Conservation (phyloP, 2,888 invertebrate species). For the Drosophila tanythrix region DNA sequence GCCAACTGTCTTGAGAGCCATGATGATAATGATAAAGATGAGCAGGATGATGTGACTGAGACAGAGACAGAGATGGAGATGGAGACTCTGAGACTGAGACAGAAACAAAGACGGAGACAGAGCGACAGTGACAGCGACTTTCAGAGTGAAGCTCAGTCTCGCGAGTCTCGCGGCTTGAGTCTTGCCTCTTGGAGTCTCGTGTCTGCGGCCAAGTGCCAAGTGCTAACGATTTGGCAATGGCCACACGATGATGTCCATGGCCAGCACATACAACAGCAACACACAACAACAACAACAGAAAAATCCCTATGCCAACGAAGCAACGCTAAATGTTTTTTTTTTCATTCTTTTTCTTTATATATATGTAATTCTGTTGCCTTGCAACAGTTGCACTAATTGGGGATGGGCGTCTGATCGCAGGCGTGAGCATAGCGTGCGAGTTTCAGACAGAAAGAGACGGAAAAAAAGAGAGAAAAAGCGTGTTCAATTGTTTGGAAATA, state of each 20-base stretch:
- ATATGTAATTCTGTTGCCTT: conserved; percentile 14
- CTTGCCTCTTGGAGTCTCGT: conserved; percentile 15
- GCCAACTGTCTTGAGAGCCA: conserved; percentile 58
- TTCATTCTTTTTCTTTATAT: conserved; percentile 36
- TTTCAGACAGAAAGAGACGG: background rate
- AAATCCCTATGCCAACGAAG: conserved; percentile 49
- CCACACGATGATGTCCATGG: conserved; percentile 52
- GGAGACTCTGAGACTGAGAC: conserved; percentile 3
- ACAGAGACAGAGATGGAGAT: conserved; percentile 20
- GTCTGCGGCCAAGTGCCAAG: conserved; percentile 64
- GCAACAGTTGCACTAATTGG: conserved; percentile 51
- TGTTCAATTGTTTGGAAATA: conserved; percentile 14
- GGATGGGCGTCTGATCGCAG: conserved; percentile 51
- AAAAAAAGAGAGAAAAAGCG: background rate
- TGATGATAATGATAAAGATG: conserved; percentile 34
- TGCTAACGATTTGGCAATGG: conserved; percentile 80
- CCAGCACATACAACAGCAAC: conserved; percentile 14
- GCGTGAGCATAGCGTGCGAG: conserved; percentile 21
- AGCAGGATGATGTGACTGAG: conserved; percentile 35
- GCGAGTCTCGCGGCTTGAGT: conserved; percentile 1
- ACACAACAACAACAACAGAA: conserved; percentile 6
- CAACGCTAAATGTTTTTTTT: conserved; percentile 52
- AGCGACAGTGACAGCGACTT: conserved; percentile 3
- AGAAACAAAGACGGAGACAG: conserved; percentile 17
- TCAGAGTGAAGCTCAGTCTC: conserved; percentile 15